These are phyloP conservation scores for Chondrilla cf. caribensis DNA, from an alignment of 37 sponge, comb jelly and placozoan genomes.

Conservation along the genomic window DNA sequence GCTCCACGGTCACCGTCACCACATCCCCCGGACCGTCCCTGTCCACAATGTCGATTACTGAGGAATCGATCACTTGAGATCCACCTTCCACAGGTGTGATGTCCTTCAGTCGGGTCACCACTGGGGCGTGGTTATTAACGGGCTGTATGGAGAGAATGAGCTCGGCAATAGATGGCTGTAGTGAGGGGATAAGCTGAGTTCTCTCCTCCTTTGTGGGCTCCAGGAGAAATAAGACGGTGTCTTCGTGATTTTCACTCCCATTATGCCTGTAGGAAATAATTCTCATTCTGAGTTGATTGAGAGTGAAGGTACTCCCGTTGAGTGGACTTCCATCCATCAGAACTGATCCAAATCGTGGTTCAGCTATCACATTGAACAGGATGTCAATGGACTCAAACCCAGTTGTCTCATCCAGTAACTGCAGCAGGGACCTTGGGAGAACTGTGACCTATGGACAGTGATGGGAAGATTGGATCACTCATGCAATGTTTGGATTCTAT, in stretches of 20 bases:
- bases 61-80: conserved; percentile 15
- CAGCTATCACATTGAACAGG: not conserved
- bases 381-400: conserved; percentile 17
- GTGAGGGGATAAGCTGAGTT: conserved; percentile 8
- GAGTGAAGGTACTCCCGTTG: conserved; percentile 22
- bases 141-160: conserved; percentile 28
- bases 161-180: not conserved
- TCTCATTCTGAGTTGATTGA: conserved; percentile 14
- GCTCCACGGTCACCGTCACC: not conserved
- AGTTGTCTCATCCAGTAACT: not conserved
- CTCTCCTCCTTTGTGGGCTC: conserved; percentile 22
- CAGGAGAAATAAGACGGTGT: conserved; percentile 19
- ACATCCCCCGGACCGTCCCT: conserved; percentile 27
- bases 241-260: conserved; percentile 37
- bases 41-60: conserved; percentile 29
- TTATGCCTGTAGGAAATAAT: conserved; percentile 27
- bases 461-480: no score
- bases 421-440: conserved; percentile 2
- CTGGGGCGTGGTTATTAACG: conserved; percentile 39
- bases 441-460: not conserved
- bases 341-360: not conserved
- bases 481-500: not conserved
- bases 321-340: not conserved
- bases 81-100: conserved; percentile 39
- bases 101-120: not conserved